A percentile compares a stretch with the other conserved stretches of the same genome.
These are phyloP conservation scores for Cotesia glomerata DNA, from an alignment of 1,140 invertebrate species.

Conservation along the genomic window DNA sequence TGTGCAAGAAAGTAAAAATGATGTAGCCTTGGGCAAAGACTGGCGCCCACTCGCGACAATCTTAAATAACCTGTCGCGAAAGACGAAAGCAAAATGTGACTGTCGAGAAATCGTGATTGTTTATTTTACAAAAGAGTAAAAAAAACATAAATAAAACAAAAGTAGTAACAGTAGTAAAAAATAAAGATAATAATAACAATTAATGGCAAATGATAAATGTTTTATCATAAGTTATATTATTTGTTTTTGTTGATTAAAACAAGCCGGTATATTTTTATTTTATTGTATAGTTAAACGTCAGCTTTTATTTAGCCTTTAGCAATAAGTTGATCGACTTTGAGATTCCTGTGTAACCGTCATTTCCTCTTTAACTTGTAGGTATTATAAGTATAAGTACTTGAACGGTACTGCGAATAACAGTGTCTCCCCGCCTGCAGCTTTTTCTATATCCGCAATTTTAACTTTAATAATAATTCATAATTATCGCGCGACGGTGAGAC, in stretches of 20 bases:
- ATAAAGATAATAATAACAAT: not conserved
- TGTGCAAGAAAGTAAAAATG: conserved; percentile 8
- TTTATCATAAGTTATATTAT: not conserved
- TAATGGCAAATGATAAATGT: not conserved
- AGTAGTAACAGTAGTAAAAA: not conserved
- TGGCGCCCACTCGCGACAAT: conserved; percentile 57
- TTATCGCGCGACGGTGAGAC: no score
- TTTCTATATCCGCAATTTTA: conserved; percentile 12
- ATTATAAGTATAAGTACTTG: conserved; percentile 33
- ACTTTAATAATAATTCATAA: not conserved
- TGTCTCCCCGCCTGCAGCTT: conserved; percentile 23
- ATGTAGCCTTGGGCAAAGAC: conserved; percentile 32
- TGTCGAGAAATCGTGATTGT: conserved; percentile 3
- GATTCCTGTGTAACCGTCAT: conserved; percentile 36
- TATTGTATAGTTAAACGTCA: conserved; percentile 31
- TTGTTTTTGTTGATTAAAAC: no score
- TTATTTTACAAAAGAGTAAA: not conserved
- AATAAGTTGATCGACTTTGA: conserved; percentile 37
- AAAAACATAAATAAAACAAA: not conserved
- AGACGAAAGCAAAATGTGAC: not conserved
- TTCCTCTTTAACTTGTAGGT: conserved; percentile 16
- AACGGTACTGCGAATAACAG: conserved; percentile 43
- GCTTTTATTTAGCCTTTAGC: no score
- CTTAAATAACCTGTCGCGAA: conserved; percentile 47
- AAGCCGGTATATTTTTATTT: conserved; percentile 40